Conservation (phyloP, 1,140 invertebrate species). For the Atta texana region DNA sequence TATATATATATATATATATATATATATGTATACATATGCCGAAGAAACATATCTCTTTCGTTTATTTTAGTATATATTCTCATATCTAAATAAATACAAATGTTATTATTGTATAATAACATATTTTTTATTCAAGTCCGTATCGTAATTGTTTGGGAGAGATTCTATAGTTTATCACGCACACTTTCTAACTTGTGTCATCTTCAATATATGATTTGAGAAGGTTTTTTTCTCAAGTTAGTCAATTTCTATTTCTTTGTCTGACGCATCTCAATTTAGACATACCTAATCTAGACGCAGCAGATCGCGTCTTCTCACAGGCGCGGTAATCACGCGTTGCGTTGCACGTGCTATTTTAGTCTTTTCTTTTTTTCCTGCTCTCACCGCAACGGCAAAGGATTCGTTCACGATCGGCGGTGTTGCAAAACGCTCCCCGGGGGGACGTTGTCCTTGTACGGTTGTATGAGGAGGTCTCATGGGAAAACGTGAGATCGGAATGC, state of each 20-base stretch:
- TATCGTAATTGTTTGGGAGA: background rate
- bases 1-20: too few relatives aligned
- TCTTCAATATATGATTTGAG: background rate
- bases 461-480: conserved; percentile 69
- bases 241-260: background rate
- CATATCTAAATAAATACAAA: background rate
- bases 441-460: conserved; percentile 74
- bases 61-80: background rate
- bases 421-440: conserved; percentile 72
- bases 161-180: background rate
- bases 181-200: background rate
- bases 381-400: conserved; percentile 38
- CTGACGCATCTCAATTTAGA: conserved; percentile 30
- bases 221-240: background rate
- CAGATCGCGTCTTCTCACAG: background rate
- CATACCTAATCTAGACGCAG: background rate
- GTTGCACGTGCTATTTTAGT: conserved; percentile 6
- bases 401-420: conserved; percentile 68
- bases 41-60: background rate
- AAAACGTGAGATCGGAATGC: conserved; percentile 76
- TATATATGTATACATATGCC: too few relatives aligned
- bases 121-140: background rate
- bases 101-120: background rate
- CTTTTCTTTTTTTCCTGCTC: background rate
- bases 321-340: conserved; percentile 29